phyloP scores from a whole-genome alignment of 2,888 invertebrate genomes.

The Acanthococcus lagerstroemiae region DNA sequence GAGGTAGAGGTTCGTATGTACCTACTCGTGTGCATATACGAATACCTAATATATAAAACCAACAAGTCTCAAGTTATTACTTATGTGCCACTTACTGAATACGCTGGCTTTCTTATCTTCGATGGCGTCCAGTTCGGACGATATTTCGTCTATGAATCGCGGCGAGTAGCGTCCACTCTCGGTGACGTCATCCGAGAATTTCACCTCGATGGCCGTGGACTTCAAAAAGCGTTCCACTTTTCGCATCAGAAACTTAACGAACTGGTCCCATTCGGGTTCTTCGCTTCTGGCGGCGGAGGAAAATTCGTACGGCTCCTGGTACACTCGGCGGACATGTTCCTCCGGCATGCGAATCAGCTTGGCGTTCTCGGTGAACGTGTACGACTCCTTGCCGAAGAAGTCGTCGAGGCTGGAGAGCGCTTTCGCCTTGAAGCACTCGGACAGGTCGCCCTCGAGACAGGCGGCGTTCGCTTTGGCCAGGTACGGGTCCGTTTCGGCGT shows the following conservation, averaged over 20 bases:
- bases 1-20: too few species aligned
- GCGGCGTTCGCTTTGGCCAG: slow-evolving; percentile 61
- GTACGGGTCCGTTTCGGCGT: slow-evolving; percentile 64
- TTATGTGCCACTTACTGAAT: slow-evolving; percentile 56
- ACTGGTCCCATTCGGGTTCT: slow-evolving; percentile 70
- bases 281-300: slow-evolving; percentile 58
- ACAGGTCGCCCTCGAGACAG: slow-evolving; percentile 68
- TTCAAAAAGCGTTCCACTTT: slow-evolving; percentile 68
- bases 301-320: slow-evolving; percentile 63
- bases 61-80: not conserved
- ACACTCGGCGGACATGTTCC: slow-evolving; percentile 56
- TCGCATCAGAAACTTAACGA: slow-evolving; percentile 65
- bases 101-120: slow-evolving; percentile 71
- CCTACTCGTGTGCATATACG: too few species aligned
- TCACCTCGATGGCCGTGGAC: slow-evolving; percentile 64
- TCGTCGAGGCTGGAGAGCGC: slow-evolving; percentile 65
- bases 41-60: too few species aligned
- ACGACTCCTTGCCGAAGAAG: slow-evolving; percentile 56
- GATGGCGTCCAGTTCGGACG: slow-evolving; percentile 69
- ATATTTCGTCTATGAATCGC: slow-evolving; percentile 71
- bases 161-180: slow-evolving; percentile 65
- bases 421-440: slow-evolving; percentile 74
- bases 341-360: slow-evolving; percentile 59
- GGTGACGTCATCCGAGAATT: slow-evolving; percentile 63
- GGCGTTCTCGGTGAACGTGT: slow-evolving; percentile 58